These are phyloP conservation scores for Orthosia gothica DNA, from an alignment of 2,888 invertebrate genomes.

Conservation along the genomic window DNA sequence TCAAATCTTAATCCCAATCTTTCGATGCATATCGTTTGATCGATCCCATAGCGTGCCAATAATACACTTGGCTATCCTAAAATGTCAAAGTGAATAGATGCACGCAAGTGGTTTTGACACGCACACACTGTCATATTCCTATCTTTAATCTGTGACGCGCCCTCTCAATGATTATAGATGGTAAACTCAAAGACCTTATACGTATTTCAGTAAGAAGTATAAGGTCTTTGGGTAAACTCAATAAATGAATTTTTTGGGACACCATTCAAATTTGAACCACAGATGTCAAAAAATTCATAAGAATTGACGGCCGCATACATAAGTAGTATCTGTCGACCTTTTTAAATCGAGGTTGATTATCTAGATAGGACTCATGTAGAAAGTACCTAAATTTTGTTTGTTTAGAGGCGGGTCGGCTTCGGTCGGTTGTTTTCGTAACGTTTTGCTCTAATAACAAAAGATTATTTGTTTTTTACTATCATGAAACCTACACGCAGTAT, in stretches of 20 bases:
- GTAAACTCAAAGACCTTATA: too few species aligned
- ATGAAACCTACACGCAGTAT: not conserved
- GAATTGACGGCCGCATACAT: not conserved
- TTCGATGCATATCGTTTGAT: too few species aligned
- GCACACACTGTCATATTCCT: not conserved
- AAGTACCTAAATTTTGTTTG: not conserved
- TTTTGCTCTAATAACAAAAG: not conserved
- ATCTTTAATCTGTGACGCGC: not conserved
- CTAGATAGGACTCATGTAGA: too few species aligned
- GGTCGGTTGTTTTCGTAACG: not conserved
- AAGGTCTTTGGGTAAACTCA: too few species aligned
- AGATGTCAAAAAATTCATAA: not conserved
- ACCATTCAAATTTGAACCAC: not conserved
- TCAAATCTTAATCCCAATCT: not conserved
- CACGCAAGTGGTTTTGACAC: not conserved
- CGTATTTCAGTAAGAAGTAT: too few species aligned
- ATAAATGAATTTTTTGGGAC: too few species aligned
- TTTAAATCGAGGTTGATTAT: too few species aligned
- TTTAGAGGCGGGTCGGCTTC: not conserved
- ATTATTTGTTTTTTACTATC: slow-evolving; percentile 5
- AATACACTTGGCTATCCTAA: not conserved
- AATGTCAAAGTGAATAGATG: not conserved
- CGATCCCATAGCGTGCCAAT: not conserved
- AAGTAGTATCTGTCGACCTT: not conserved
- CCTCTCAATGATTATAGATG: not conserved